A percentile compares a stretch with the other conserved stretches of the same genome.
Evolutionary conservation across 1,140 invertebrate genomes (phyloP).

Genomic region (Chrysopa pallens): DNA sequence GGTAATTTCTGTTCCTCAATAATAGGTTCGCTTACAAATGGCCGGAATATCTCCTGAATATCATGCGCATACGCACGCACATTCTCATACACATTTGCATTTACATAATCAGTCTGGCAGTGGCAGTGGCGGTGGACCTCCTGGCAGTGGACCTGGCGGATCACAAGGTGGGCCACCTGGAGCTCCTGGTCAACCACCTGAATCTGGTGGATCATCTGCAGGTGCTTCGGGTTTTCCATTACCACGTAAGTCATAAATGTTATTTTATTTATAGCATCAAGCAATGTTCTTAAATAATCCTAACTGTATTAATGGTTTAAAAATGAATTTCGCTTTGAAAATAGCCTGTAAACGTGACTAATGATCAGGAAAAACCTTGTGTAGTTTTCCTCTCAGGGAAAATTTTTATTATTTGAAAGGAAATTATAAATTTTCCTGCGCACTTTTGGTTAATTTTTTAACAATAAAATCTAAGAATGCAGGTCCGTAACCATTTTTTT

Average conservation of each 20-base stretch:
- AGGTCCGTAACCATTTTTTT: no score
- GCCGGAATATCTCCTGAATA: conserved; percentile 64
- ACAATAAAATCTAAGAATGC: no score
- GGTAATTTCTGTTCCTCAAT: not conserved
- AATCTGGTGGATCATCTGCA: conserved; percentile 19
- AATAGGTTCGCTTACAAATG: conserved; percentile 60
- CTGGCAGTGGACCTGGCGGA: conserved; percentile 62
- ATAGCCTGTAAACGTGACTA: no score
- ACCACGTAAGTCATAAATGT: conserved; percentile 27
- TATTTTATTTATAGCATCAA: no score
- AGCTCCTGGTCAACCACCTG: conserved; percentile 21
- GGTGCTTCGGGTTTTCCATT: conserved; percentile 36
- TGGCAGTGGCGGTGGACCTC: conserved; percentile 22
- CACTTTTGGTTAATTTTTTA: no score
- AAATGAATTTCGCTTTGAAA: no score
- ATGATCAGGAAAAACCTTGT: no score
- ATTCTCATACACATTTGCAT: conserved; percentile 81
- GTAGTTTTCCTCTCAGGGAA: no score
- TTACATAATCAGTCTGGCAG: conserved; percentile 33
- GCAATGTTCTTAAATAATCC: no score
- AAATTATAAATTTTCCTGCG: no score
- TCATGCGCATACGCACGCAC: conserved; percentile 67
- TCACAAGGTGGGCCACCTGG: conserved; percentile 35
- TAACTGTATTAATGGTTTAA: no score
- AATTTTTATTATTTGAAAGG: no score